Evolutionary conservation across 2,113 vertebrate species (phyloP).

Genomic region (Malaclemys terrapin): DNA sequence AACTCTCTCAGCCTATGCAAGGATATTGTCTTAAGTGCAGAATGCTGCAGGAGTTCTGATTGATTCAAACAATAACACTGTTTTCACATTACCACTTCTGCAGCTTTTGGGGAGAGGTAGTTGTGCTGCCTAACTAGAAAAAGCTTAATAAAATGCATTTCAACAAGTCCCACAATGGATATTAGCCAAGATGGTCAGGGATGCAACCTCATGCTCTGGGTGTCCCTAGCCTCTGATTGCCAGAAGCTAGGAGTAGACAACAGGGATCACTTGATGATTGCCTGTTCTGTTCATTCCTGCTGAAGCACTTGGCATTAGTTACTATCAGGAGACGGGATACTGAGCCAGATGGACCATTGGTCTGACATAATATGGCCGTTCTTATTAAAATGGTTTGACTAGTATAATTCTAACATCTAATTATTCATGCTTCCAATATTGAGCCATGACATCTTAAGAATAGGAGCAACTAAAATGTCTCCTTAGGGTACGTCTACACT

Average conservation of each 20-base stretch:
- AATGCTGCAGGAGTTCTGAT: neutral
- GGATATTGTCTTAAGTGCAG: neutral
- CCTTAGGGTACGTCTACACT: no score
- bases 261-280: neutral
- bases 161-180: neutral
- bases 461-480: neutral
- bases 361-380: neutral
- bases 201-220: neutral
- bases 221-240: neutral
- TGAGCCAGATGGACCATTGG: neutral
- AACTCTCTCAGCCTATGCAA: neutral
- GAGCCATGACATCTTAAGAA: neutral
- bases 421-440: neutral
- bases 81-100: slow-evolving; percentile 21
- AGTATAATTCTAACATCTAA: neutral
- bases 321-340: neutral
- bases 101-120: slow-evolving; percentile 14
- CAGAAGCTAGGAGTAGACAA: neutral
- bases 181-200: neutral
- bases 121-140: slow-evolving; percentile 22
- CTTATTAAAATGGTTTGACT: neutral
- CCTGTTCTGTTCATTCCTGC: neutral
- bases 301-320: neutral
- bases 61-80: neutral
- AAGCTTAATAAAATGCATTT: slow-evolving; percentile 17